Conservation (phyloP, 2,113 vertebrate species). For the Hippopotamus amphibius region DNA sequence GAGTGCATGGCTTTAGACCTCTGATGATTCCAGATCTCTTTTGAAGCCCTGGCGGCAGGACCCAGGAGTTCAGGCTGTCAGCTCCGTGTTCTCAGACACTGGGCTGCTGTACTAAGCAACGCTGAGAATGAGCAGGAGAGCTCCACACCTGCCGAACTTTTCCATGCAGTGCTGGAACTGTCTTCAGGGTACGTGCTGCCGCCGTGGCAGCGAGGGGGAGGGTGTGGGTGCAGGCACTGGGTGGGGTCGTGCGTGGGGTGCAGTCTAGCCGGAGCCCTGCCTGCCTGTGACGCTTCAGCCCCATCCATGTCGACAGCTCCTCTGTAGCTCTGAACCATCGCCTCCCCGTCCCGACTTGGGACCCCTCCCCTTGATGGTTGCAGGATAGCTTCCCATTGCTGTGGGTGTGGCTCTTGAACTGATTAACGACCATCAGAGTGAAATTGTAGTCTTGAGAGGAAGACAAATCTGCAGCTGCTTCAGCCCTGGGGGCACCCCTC, state of each 20-base stretch:
- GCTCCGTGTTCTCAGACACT: background rate
- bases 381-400: constrained; percentile 60
- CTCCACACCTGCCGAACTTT: background rate
- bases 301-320: background rate
- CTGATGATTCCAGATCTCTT: accelerated
- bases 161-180: no score
- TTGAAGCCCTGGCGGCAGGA: background rate
- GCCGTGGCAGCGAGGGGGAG: background rate
- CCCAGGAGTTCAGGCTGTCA: background rate
- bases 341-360: background rate
- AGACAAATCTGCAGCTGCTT: constrained; percentile 56
- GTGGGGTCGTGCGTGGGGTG: background rate
- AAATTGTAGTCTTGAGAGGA: constrained; percentile 51
- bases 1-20: background rate
- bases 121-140: constrained; percentile 23
- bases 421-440: constrained; percentile 73
- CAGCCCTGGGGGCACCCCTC: background rate
- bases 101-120: background rate
- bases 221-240: background rate
- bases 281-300: background rate
- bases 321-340: constrained; percentile 35
- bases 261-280: background rate
- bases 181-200: background rate
- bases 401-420: constrained; percentile 72
- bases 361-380: constrained; percentile 57